Percentiles rank a stretch among this genome's conserved stretches.
phyloP scores from a whole-genome alignment of 2,113 vertebrate genomes.

The Sprattus sprattus region DNA sequence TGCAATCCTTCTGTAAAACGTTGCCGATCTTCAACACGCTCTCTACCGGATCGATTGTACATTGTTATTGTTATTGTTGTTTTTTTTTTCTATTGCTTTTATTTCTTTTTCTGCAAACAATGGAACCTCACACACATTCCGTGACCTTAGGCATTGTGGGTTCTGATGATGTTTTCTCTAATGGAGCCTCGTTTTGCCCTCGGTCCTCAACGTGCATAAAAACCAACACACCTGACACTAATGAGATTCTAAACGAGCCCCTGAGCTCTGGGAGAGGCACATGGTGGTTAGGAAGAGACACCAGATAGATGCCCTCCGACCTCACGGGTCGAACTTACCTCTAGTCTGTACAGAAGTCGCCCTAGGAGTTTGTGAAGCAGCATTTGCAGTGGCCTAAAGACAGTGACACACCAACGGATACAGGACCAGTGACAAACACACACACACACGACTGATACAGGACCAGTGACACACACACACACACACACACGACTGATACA shows the following conservation, averaged over 20 bases:
- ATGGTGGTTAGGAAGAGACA: background rate
- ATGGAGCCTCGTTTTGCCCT: background rate
- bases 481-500: no score
- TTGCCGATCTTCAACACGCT: background rate
- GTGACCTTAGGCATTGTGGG: background rate
- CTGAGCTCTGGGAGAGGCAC: background rate
- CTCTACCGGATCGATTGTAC: slow-evolving; percentile 53
- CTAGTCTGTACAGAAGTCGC: no score
- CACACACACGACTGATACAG: no score
- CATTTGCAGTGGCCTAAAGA: no score
- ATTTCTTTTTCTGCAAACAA: background rate
- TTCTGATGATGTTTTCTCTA: background rate
- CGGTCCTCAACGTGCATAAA: background rate
- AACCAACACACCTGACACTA: background rate
- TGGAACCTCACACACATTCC: slow-evolving; percentile 15
- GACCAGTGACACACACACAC: no score
- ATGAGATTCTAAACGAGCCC: background rate
- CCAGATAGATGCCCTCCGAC: no score
- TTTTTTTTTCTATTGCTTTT: background rate
- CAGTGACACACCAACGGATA: no score
- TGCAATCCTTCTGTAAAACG: slow-evolving; percentile 45
- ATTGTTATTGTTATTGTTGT: slow-evolving; percentile 25
- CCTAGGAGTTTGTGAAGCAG: no score
- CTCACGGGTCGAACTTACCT: no score
- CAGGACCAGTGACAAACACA: no score